These are phyloP conservation scores for Phaedon cochleariae DNA, from an alignment of 2,888 invertebrate species.

Conservation along the genomic window DNA sequence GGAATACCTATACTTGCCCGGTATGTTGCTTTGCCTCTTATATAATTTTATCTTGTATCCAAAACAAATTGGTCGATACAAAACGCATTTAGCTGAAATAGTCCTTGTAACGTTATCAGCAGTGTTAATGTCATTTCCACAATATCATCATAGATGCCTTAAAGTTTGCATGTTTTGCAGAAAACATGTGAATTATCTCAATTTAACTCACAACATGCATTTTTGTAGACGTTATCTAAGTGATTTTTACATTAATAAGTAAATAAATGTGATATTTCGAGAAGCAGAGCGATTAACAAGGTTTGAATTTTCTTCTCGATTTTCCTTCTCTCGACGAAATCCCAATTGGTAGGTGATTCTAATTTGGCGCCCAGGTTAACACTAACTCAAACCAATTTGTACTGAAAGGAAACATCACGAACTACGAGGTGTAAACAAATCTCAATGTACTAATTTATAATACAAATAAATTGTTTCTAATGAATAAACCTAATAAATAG, in stretches of 20 bases:
- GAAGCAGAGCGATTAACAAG: too few relatives aligned
- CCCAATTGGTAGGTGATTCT: too few relatives aligned
- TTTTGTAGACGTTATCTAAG: conserved; percentile 24
- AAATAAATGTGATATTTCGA: conserved; percentile 18
- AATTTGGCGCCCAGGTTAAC: background rate
- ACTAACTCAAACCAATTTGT: conserved; percentile 27
- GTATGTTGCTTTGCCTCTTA: conserved; percentile 1
- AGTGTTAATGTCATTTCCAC: conserved; percentile 27
- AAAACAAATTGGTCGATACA: conserved; percentile 22
- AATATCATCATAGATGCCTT: conserved; percentile 4
- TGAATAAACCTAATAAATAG: conserved; percentile 23
- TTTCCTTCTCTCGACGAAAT: conserved; percentile 7
- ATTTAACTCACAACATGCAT: conserved; percentile 23
- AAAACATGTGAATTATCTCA: conserved; percentile 22
- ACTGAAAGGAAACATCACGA: conserved; percentile 29
- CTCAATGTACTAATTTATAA: conserved; percentile 30
- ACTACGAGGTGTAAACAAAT: conserved; percentile 30
- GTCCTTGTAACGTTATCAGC: conserved; percentile 21
- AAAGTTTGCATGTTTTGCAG: conserved; percentile 22
- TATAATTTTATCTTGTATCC: conserved; percentile 25
- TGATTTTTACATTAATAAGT: conserved; percentile 21
- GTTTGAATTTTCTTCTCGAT: background rate
- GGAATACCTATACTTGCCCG: too few relatives aligned
- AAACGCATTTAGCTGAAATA: conserved; percentile 8
- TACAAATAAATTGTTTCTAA: conserved; percentile 34